Evolutionary conservation across 1,140 invertebrate genomes (phyloP), one percentile per base, ranked within the genome.

Genomic region (Daktulosphaira vitifoliae): DNA sequence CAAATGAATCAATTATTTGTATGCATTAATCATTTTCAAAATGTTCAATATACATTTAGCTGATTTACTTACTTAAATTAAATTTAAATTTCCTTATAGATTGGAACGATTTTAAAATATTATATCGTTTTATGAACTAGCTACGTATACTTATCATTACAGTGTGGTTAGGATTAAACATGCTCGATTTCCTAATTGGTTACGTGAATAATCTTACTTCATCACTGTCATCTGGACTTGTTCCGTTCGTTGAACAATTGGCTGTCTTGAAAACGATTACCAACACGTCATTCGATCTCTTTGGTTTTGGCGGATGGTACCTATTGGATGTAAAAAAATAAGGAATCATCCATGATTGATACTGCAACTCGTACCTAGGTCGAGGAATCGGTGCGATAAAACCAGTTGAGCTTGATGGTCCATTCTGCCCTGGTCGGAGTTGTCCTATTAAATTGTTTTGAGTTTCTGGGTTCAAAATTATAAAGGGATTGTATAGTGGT

Each of bases 321-420:
- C 56, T 62, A 18, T 39, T 48, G 18, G 56, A 39, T 39, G 46
- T 16, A 62, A 39, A 46, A 23, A 26, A 46, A 48, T 48, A 62
- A 62, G 42, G 56, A 48, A 62, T 33, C 25, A 48, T 5, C 56
- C 42, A 48, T 16, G 56, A 62, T 25, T 46, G 56, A 33, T 18
- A 16, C 16, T 48, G 23, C 25, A 33, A 62, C 42, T 62, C 42
- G 42, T 62, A 62, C 56, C 42, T 62, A n/a, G 56, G 56, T 1
- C 56, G 56, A 1, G 42, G 7, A 5, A 2, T n/a, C 29, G 18
- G 42, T 20, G 29, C 16, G 42, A 46, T 16, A 16, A 0, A 3
- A 16, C 23, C 25, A 46, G 25, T 1, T 38, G 56, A 11, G 11
- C 29, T 33, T 15, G 39, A 38, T 62, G 16, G 44, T 29, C 5